phyloP scores from a whole-genome alignment of 2,113 vertebrate genomes.

The Hydrochoerus hydrochaeris region DNA sequence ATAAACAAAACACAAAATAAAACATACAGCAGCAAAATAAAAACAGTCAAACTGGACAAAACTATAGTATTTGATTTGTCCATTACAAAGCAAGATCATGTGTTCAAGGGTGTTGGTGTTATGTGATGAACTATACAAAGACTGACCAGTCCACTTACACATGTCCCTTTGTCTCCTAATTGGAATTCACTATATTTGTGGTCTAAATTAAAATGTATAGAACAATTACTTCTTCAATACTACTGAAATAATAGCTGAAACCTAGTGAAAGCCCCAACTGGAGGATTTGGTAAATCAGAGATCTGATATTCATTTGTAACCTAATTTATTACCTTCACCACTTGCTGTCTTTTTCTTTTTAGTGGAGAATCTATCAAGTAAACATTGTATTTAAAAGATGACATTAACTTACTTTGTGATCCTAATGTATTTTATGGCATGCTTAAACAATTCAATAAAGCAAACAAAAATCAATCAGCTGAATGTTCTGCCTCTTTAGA shows the following conservation, averaged over 20 bases:
- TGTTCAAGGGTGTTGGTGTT: neutral
- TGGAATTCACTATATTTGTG: neutral
- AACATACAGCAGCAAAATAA: conserved; percentile 14
- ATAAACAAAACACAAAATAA: conserved; percentile 58
- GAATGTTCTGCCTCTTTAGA: conserved; percentile 28
- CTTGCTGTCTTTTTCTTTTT: conserved; percentile 16
- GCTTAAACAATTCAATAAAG: conserved; percentile 55
- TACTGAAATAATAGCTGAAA: conserved; percentile 61
- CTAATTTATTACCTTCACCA: conserved; percentile 60
- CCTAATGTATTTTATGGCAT: conserved; percentile 55
- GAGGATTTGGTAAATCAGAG: conserved; percentile 59
- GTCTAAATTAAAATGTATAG: conserved; percentile 47
- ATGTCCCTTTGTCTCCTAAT: neutral
- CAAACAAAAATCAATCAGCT: conserved; percentile 61
- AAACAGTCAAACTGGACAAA: neutral
- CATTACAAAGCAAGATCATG: neutral
- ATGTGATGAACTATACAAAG: neutral
- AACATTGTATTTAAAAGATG: conserved; percentile 57
- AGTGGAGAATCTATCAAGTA: conserved; percentile 49
- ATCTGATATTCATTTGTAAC: conserved; percentile 57
- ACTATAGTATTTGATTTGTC: neutral
- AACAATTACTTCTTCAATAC: conserved; percentile 40
- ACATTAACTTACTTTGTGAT: conserved; percentile 44
- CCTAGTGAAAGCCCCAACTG: conserved; percentile 22
- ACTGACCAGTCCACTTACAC: neutral